These are phyloP conservation scores for Characodon lateralis DNA, from an alignment of 2,797 vertebrate genomes.

Conservation along the genomic window DNA sequence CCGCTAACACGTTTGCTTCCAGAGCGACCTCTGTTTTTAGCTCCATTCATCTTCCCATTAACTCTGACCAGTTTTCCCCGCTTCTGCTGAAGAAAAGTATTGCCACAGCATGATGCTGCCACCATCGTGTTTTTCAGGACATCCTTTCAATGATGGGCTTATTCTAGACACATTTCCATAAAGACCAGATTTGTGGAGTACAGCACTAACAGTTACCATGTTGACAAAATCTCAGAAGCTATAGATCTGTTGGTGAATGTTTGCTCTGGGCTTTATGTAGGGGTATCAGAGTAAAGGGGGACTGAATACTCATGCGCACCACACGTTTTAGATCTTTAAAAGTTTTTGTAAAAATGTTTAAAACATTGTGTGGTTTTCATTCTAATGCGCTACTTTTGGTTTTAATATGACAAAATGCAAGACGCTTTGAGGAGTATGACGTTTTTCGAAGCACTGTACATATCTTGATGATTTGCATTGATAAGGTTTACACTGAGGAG, in stretches of 20 bases:
- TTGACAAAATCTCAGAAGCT: not conserved
- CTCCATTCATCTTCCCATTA: not conserved
- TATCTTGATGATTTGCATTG: constrained; percentile 12
- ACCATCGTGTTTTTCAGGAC: not conserved
- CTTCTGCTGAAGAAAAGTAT: not conserved
- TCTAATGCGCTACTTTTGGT: not conserved
- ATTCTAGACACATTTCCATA: not conserved
- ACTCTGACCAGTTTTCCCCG: not conserved
- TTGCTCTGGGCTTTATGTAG: not conserved
- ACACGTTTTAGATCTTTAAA: not conserved
- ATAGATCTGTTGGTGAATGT: not conserved
- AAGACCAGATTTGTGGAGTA: not conserved
- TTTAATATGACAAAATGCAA: not conserved
- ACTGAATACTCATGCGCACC: not conserved
- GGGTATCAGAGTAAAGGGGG: not conserved
- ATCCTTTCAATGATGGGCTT: not conserved
- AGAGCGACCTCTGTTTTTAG: no score
- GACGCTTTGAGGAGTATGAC: constrained; percentile 3
- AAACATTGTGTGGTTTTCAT: not conserved
- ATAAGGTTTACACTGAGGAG: constrained; percentile 25
- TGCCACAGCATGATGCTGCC: not conserved
- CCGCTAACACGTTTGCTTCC: no score
- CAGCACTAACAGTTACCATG: not conserved
- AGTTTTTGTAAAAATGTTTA: not conserved
- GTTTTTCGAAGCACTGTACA: not conserved